Base-by-base conservation (phyloP, 2,113 vertebrate genomes). In the Pelvicachromis taeniatus region DNA sequence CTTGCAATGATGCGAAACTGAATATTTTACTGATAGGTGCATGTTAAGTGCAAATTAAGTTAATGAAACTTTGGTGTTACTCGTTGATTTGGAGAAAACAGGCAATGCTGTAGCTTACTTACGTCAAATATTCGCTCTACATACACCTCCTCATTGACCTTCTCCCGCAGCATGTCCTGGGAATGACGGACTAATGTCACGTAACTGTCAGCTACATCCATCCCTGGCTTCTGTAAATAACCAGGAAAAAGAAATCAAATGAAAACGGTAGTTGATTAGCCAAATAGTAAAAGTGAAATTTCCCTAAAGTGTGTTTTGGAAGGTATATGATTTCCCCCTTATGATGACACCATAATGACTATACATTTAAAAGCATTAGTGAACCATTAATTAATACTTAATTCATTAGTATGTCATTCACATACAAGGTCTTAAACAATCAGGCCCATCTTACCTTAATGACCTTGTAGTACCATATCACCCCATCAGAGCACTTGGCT, bases 81-180 rank as follows among this genome's bases (percentile, higher is more conserved):
- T 40, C 61, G 5, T 23, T 42, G n/a, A 68, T 16, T 68, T 23
- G 38, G 63, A 23, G 13, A 68, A 45, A 23, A 29, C 42, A 73
- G 42, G 14, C 9, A 48, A n/a, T 7, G 52, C 11, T 55, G 19
- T 45, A 6, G 21, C 6, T 86, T 87, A 99, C 99, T 99, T 97
- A 99, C 99, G 95, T 99, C 98, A 97, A 99, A 99, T 96, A 99
- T 97, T 96, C 98, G 98, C 98, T 99, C 99, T 95, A 98, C 96
- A 96, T 99, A 99, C 96, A 99, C 98, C 97, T 99, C 99, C 97
- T 99, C 99, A 94, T 98, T 99, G 97, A 99, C 98, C 97, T 99
- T 99, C 96, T 99, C 99, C 95, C 99, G 96, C 83, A 99, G 97
- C 96, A 98, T 97, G 96, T 99, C 99, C 98, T 99, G 99, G 97